Evolutionary conservation across 1,140 invertebrate genomes (phyloP).

Genomic region (Portunus trituberculatus): DNA sequence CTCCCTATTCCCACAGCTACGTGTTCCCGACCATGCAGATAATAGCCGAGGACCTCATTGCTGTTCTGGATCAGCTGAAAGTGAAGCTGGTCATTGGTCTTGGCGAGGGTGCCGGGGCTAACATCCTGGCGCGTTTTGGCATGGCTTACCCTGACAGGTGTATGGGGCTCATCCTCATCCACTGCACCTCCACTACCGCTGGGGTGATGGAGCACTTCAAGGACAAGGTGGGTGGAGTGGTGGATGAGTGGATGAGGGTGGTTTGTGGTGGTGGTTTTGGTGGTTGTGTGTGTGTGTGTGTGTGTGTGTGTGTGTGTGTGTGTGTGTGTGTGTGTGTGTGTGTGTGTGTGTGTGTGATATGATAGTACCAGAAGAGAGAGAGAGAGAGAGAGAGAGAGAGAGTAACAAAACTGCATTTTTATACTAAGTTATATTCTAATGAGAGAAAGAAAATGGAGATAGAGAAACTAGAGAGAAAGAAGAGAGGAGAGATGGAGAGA

Average conservation of each 20-base stretch:
- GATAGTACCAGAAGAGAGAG: too few relatives aligned
- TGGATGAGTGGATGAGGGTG: background rate
- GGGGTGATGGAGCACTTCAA: slow-evolving; percentile 93
- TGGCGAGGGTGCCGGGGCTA: slow-evolving; percentile 94
- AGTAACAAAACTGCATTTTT: too few relatives aligned
- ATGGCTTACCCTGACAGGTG: slow-evolving; percentile 88
- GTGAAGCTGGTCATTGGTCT: slow-evolving; percentile 90
- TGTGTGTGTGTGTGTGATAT: too few relatives aligned
- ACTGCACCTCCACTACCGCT: slow-evolving; percentile 92
- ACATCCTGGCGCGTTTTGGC: slow-evolving; percentile 92
- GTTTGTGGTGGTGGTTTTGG: background rate
- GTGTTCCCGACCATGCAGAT: slow-evolving; percentile 91
- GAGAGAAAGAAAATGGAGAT: too few relatives aligned
- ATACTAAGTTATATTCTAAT: too few relatives aligned
- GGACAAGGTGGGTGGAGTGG: slow-evolving; percentile 80
- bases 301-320: too few relatives aligned
- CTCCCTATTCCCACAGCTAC: slow-evolving; percentile 82
- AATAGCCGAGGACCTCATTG: slow-evolving; percentile 91
- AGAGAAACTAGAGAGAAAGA: too few relatives aligned
- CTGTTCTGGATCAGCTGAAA: slow-evolving; percentile 90
- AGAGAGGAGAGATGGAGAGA: too few relatives aligned
- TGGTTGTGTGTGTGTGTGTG: too few relatives aligned
- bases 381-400: too few relatives aligned
- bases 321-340: too few relatives aligned
- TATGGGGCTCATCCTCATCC: slow-evolving; percentile 90